Evolutionary conservation across 2,797 vertebrate species (phyloP).

Genomic region (Coranthus polyacanthus): DNA sequence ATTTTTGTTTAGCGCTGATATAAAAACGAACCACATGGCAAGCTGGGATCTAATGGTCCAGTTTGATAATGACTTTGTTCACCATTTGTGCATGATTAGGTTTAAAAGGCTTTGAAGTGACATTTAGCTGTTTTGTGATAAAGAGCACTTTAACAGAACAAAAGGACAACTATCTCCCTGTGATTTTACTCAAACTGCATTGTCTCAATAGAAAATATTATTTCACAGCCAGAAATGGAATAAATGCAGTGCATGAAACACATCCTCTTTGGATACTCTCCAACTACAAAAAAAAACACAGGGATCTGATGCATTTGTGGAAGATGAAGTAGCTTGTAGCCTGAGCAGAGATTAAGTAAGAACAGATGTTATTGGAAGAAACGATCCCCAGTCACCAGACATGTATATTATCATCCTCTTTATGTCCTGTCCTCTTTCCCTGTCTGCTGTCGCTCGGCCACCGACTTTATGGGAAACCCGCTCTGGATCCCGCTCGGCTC

Average conservation of each 20-base stretch:
- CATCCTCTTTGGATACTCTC: constrained; percentile 29
- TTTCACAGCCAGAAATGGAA: constrained; percentile 40
- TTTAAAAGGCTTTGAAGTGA: constrained; percentile 2
- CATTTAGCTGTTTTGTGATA: constrained; percentile 20
- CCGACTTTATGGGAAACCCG: constrained; percentile 92
- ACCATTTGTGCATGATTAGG: constrained; percentile 23
- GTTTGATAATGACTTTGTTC: constrained; percentile 63
- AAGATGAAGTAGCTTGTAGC: constrained; percentile 37
- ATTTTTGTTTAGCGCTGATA: constrained; percentile 79
- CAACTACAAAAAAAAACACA: constrained; percentile 10
- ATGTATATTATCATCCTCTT: constrained; percentile 71
- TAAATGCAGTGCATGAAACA: constrained; percentile 28
- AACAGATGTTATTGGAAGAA: constrained; percentile 68
- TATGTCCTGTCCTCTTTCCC: constrained; percentile 73
- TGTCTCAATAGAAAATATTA: constrained; percentile 24
- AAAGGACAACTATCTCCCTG: constrained; percentile 11
- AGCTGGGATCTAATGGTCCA: constrained; percentile 68
- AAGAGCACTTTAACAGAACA: constrained; percentile 2
- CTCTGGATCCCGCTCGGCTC: constrained; percentile 89
- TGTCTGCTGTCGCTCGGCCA: constrained; percentile 87
- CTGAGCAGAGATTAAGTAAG: constrained; percentile 67
- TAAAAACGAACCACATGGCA: constrained; percentile 80
- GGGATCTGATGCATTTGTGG: constrained; percentile 37
- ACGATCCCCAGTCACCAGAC: constrained; percentile 54
- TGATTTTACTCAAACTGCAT: constrained; percentile 42